Evolutionary conservation across 2,797 vertebrate species (phyloP).

Genomic region (Momotus momota): DNA sequence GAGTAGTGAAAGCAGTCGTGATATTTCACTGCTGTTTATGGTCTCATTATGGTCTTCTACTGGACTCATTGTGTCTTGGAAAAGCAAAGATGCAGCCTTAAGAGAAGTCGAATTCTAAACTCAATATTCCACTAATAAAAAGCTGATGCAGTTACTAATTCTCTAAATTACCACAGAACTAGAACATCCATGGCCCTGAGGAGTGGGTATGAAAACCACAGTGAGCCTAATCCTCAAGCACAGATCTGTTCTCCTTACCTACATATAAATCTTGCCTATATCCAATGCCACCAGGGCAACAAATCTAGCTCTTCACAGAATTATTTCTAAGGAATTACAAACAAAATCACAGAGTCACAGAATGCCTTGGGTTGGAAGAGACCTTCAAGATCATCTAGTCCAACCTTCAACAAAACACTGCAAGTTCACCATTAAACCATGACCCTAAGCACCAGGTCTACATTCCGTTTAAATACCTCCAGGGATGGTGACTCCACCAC

Average conservation of each 20-base stretch:
- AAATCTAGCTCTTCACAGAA: background rate
- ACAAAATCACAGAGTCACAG: background rate
- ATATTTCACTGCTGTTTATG: background rate
- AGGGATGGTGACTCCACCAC: too few relatives aligned
- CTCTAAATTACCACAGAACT: background rate
- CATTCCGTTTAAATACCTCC: too few relatives aligned
- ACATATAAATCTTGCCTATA: background rate
- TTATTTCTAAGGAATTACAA: background rate
- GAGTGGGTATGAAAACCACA: background rate
- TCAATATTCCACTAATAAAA: background rate
- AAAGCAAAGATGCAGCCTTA: background rate
- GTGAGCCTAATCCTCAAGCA: background rate
- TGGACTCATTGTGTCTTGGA: accelerated
- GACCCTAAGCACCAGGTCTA: too few relatives aligned
- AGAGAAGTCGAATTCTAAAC: background rate
- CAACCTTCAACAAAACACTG: too few relatives aligned
- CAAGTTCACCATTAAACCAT: too few relatives aligned
- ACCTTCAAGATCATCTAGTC: too few relatives aligned
- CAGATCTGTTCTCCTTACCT: background rate
- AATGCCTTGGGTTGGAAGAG: too few relatives aligned
- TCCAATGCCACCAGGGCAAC: background rate
- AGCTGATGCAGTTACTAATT: background rate
- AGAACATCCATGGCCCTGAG: accelerated
- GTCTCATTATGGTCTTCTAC: background rate
- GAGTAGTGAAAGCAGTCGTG: background rate